phyloP scores from a whole-genome alignment of 2,113 vertebrate species.

The Phylloscopus trochiloides region DNA sequence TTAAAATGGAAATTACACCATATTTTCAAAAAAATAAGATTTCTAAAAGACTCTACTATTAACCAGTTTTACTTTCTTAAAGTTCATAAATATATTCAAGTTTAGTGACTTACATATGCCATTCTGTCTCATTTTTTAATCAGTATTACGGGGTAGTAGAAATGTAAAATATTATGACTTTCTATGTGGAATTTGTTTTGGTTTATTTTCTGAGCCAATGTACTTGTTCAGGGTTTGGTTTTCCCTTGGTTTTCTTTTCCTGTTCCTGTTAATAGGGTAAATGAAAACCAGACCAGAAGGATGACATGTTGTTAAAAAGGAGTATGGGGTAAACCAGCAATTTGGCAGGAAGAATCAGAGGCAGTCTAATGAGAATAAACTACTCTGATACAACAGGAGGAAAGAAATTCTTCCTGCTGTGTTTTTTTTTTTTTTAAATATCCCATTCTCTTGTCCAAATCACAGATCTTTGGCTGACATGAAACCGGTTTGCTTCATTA shows the following conservation, averaged over 20 bases:
- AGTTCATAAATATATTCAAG: background rate
- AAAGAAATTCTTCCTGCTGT: background rate
- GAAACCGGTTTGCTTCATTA: background rate
- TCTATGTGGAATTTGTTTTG: background rate
- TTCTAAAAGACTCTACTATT: background rate
- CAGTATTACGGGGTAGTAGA: background rate
- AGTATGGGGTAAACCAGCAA: background rate
- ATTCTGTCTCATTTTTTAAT: background rate
- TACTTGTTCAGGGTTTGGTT: background rate
- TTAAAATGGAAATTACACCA: background rate
- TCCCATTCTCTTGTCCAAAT: background rate
- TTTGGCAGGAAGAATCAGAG: background rate
- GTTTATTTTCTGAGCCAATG: background rate
- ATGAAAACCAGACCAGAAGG: background rate
- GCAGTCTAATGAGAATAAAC: background rate
- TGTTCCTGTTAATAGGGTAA: background rate
- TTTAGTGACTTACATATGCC: background rate
- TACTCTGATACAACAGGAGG: background rate
- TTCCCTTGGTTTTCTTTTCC: background rate
- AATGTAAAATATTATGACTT: background rate
- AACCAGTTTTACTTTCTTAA: background rate
- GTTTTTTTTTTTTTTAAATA: fast-evolving
- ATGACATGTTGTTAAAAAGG: background rate
- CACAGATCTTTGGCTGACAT: background rate
- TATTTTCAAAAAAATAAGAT: background rate